Base-by-base conservation (phyloP, 2,888 invertebrate species). In the Palloptera scutellata region DNA sequence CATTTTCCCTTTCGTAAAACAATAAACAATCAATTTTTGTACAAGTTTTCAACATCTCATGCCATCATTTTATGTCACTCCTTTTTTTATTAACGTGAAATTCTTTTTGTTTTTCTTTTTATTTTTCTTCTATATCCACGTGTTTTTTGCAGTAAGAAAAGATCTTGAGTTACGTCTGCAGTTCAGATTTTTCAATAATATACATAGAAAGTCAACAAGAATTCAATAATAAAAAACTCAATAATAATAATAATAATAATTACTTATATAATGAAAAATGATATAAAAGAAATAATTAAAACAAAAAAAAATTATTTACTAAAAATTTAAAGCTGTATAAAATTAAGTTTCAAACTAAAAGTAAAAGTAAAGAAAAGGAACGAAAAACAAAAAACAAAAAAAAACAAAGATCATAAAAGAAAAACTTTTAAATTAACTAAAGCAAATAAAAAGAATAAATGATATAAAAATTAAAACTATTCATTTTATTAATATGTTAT, bases 131-230 rank as follows among this genome's bases (percentile, higher is more conserved):
- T 70, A 62, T 71, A 76, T 76, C 72, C 51, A 75, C 67, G 75
- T 70, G 74, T 76, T 76, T n/a, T 76, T 78, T 79, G 75, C 92
- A 94, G 94, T 95, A 92, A 93, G 94, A 91, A 95, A 95, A 94
- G 94, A 95, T 89, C 91, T 94, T 91, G 93, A 93, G 88, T 92
- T 94, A 91, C 93, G 94, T 89, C 92, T 94, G 88, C 92, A 92
- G 90, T 95, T 93, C 92, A 91, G 94, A 90, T 94, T 94, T 92
- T 95, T 95, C 93, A 94, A 93, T 90, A 91, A 91, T 88, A 89
- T 92, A 87, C 92, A 92, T 90, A 92, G 93, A 91, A 91, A 91
- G 89, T 91, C 92, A 87, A 91, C 92, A 88, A 90, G 92, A 89
- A 92, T 93, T 89, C 92, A 93, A 90, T 93, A 91, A n/a, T n/a